phyloP scores from a whole-genome alignment of 2,888 invertebrate species.

The Julus scandinavius region DNA sequence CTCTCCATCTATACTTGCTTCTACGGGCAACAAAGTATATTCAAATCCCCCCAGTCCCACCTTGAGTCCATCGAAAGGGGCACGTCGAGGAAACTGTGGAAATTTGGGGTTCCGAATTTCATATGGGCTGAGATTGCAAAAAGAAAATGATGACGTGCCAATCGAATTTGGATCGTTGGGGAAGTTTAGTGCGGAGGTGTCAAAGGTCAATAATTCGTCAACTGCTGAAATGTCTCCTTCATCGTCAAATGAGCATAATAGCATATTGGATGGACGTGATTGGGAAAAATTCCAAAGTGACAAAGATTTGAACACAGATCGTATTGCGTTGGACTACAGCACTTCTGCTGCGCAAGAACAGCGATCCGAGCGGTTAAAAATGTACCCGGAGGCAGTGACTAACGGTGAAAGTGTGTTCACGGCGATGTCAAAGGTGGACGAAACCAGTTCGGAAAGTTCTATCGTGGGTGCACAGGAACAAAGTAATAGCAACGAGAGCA shows the following conservation, averaged over 20 bases:
- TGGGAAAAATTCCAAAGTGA: background rate
- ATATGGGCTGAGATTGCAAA: background rate
- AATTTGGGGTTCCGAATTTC: conserved; percentile 50
- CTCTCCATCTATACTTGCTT: background rate
- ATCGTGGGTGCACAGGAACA: background rate
- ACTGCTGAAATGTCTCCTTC: background rate
- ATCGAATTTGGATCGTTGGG: background rate
- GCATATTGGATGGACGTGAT: background rate
- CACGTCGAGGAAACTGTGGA: background rate
- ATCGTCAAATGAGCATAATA: background rate
- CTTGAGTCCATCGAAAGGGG: background rate
- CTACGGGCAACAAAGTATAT: background rate
- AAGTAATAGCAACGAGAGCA: conserved; percentile 10
- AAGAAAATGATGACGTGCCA: background rate
- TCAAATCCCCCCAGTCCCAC: background rate
- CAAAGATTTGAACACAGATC: background rate
- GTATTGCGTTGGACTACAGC: background rate
- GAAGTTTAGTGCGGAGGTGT: background rate
- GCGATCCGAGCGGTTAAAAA: background rate
- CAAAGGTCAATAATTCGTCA: background rate
- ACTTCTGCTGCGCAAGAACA: background rate
- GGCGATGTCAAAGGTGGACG: background rate
- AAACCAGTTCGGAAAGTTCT: background rate
- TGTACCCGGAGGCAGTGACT: background rate
- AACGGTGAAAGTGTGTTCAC: background rate